Conservation (phyloP, 37 sponge, comb jelly and placozoan species). For the Chondrilla cf. caribensis region DNA sequence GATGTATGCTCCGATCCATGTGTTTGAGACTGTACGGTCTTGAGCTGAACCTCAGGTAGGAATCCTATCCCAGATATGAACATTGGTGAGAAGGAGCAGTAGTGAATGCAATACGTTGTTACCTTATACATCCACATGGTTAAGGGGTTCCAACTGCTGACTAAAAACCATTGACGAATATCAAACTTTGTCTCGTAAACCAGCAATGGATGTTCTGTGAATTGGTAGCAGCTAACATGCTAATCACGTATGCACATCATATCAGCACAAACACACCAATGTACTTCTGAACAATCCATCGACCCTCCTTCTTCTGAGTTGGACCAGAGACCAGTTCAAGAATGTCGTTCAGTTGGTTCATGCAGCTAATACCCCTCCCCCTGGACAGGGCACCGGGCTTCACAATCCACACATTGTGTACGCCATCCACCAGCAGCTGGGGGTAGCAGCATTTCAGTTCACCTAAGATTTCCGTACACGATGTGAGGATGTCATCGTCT, state of each 20-base stretch:
- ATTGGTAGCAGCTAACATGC: too few species aligned
- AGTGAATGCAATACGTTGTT: not conserved
- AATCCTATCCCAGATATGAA: constrained; percentile 40
- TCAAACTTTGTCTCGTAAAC: constrained; percentile 94
- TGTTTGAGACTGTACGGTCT: constrained; percentile 75
- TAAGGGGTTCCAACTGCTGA: constrained; percentile 97
- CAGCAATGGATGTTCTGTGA: constrained; percentile 84
- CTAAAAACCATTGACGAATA: constrained; percentile 98
- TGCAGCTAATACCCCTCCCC: constrained; percentile 87
- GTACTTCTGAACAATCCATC: constrained; percentile 96
- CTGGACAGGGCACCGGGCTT: constrained; percentile 96
- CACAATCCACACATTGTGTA: constrained; percentile 90
- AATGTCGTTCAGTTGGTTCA: constrained; percentile 61
- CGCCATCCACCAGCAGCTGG: constrained; percentile 85
- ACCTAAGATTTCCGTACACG: not conserved
- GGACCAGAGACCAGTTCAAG: constrained; percentile 49
- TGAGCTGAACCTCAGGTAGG: constrained; percentile 88
- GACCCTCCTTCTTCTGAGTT: constrained; percentile 56
- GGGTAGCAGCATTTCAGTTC: constrained; percentile 47
- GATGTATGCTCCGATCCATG: constrained; percentile 84
- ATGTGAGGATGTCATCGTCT: too few species aligned
- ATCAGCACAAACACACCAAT: constrained; percentile 57
- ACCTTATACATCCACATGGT: constrained; percentile 97
- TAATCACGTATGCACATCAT: not conserved
- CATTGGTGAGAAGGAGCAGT: not conserved